These are phyloP conservation scores for Petaurus breviceps DNA, from an alignment of 2,113 vertebrate species.

Conservation along the genomic window DNA sequence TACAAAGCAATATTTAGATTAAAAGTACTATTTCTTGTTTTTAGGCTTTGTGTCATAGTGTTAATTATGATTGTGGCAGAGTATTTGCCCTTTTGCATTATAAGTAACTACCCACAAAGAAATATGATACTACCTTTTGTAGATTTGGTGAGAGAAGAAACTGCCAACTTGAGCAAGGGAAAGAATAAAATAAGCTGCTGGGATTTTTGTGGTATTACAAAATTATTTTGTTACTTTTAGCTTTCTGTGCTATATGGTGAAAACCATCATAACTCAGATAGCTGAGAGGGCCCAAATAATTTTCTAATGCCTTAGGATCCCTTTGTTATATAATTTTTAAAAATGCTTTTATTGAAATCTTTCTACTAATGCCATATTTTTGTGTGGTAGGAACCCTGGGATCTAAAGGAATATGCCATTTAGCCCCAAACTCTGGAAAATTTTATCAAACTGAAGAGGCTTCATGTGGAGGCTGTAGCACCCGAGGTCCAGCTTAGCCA, in stretches of 20 bases:
- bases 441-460: not conserved
- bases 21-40: not conserved
- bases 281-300: not conserved
- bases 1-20: not conserved
- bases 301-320: not conserved
- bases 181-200: not conserved
- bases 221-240: not conserved
- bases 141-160: not conserved
- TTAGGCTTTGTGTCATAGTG: not conserved
- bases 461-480: not conserved
- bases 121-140: not conserved
- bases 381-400: not conserved
- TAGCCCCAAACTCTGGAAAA: not conserved
- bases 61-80: not conserved
- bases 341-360: not conserved
- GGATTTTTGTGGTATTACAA: not conserved
- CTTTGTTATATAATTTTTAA: not conserved
- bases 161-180: not conserved
- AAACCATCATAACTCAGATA: not conserved
- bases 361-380: not conserved
- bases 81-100: not conserved
- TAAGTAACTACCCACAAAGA: no score
- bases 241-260: not conserved
- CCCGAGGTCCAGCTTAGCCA: not conserved
- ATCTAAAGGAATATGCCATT: not conserved